Percentiles rank a stretch among this genome's conserved stretches.
phyloP scores from a whole-genome alignment of 2,797 vertebrate genomes.

The Antrozous pallidus region DNA sequence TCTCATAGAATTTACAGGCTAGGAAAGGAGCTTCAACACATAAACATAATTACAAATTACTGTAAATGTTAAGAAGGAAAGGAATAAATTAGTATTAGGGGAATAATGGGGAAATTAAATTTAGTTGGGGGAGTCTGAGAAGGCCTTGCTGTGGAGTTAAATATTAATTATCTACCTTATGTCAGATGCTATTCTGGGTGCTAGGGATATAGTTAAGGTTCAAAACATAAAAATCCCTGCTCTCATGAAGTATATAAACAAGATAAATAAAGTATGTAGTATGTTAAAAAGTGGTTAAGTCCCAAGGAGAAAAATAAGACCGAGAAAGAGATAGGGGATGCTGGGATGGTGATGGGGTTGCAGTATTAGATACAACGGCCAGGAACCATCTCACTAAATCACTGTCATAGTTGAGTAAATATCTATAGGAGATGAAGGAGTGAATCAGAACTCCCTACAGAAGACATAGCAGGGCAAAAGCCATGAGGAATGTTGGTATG shows the following conservation, averaged over 20 bases:
- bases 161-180: not conserved
- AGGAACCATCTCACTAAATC: not conserved
- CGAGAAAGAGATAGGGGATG: not conserved
- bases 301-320: not conserved
- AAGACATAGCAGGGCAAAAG: not conserved
- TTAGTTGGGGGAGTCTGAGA: not conserved
- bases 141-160: not conserved
- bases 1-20: not conserved
- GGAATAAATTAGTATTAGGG: not conserved
- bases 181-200: not conserved
- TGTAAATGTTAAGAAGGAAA: constrained; percentile 11
- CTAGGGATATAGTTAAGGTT: not conserved
- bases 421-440: not conserved
- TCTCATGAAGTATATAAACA: not conserved
- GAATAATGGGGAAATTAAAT: not conserved
- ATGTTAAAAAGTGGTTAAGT: not conserved
- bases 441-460: not conserved
- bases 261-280: not conserved
- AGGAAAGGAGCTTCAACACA: not conserved
- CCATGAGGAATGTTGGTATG: not conserved
- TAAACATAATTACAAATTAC: not conserved
- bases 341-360: not conserved
- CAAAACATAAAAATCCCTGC: not conserved
- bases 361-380: not conserved
- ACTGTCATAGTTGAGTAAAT: not conserved